Evolutionary conservation across 2,888 invertebrate genomes (phyloP).

Genomic region (Emmelina monodactyla): DNA sequence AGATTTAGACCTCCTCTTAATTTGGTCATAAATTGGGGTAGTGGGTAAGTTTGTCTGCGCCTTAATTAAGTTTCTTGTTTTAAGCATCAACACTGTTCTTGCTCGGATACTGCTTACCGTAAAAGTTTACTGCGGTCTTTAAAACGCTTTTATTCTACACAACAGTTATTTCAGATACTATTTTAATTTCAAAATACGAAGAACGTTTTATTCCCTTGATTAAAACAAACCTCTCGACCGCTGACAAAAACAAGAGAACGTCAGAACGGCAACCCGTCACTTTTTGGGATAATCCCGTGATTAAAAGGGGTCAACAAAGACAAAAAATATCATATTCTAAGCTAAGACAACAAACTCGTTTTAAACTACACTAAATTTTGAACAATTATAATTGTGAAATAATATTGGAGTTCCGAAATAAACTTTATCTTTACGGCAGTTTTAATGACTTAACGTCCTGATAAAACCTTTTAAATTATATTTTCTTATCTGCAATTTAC

Average conservation of each 20-base stretch:
- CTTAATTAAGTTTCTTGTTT: constrained; percentile 1
- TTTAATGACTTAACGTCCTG: constrained; percentile 42
- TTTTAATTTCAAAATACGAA: too few species aligned
- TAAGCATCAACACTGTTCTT: neutral
- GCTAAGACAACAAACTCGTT: neutral
- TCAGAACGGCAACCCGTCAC: too few species aligned
- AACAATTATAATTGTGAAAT: constrained; percentile 15
- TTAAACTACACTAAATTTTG: neutral
- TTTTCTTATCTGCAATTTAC: neutral
- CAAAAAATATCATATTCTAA: neutral
- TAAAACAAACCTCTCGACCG: too few species aligned
- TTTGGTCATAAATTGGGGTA: constrained; percentile 1
- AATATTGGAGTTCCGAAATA: constrained; percentile 31
- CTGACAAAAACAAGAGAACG: too few species aligned
- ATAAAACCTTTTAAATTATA: constrained; percentile 35
- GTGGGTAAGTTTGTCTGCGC: constrained; percentile 1
- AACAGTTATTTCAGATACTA: too few species aligned
- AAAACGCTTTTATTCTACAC: too few species aligned
- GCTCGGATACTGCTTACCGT: too few species aligned
- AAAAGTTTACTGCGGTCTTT: too few species aligned
- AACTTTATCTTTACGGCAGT: constrained; percentile 43
- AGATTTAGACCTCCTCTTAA: constrained; percentile 20
- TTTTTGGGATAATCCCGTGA: too few species aligned
- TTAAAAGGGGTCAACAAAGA: neutral
- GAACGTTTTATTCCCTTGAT: too few species aligned